Base-by-base conservation (phyloP, 2,113 vertebrate species). In the Sebastes schlegelii region DNA sequence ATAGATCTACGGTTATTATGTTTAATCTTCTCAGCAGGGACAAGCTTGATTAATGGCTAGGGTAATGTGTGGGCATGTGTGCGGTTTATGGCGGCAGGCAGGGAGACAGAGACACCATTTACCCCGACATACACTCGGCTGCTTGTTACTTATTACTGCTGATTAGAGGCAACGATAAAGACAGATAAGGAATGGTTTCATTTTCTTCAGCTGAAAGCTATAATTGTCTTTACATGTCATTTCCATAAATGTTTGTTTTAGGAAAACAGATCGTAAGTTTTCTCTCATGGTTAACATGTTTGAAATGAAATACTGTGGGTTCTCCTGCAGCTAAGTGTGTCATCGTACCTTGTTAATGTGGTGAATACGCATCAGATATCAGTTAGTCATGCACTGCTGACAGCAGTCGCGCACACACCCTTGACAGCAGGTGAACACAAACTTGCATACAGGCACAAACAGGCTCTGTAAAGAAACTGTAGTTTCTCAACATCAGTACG, bases 21-120 rank as follows among this genome's bases (percentile, higher is more conserved):
- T 90, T 88, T 74, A 67, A 78, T 86, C 74, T 82, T 65, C 65
- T 73, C 46, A 74, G 52, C 58, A 64, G 65, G 73, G 63, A 12
- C 46, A 61, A 26, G 81, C 77, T 71, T 82, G 84, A 91, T 92
- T 82, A 79, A 90, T 88, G 76, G 71, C 34, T 19, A 1, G 74
- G 61, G 58, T 63, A 81, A 68, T 80, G 77, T 90, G 85, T 89
- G 79, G 82, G 82, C 54, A 82, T 86, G 84, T 88, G 86, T 90
- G 80, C 85, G 91, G 74, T 82, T 90, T 45, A 76, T 21, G 54
- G 72, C 19, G n/a, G 71, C 80, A 86, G 49, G 43, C 54, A 51
- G 64, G 19, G 68, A 83, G 34, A 88, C 79, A 86, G 77, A 78
- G 65, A 79, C 65, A 54, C 64, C 49, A 80, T 89, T 89, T 84